Evolutionary conservation across 53 echinoderm and acorn worm genomes (phyloP).

Genomic region (Echinometra lucunter): DNA sequence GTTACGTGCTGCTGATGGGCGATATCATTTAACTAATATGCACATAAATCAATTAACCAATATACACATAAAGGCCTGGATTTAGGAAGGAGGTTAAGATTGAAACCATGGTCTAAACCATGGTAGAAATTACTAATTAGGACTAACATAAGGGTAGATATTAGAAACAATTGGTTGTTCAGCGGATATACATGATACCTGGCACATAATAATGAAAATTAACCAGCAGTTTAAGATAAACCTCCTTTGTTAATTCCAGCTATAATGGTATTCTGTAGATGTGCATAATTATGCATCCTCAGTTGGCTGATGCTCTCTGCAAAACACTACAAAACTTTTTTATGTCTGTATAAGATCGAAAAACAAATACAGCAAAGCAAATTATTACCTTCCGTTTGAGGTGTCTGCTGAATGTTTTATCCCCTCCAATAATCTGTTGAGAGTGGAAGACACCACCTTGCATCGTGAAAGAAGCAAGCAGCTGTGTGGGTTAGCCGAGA

Average conservation of each 20-base stretch:
- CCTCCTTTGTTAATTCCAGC: too few species aligned
- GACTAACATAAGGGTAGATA: too few species aligned
- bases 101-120: too few species aligned
- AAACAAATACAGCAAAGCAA: not conserved
- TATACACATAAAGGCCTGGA: too few species aligned
- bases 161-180: too few species aligned
- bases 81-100: too few species aligned
- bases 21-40: not conserved
- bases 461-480: not conserved
- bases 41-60: too few species aligned
- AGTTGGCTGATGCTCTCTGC: not conserved
- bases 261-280: not conserved
- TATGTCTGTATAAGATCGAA: not conserved
- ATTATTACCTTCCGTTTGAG: not conserved
- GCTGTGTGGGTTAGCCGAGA: conserved; percentile 2
- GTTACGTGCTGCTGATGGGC: not conserved
- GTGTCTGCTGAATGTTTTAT: not conserved
- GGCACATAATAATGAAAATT: too few species aligned
- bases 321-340: not conserved
- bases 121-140: too few species aligned
- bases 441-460: not conserved
- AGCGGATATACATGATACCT: too few species aligned
- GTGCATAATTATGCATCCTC: not conserved
- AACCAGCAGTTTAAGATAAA: too few species aligned
- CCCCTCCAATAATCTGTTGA: not conserved